A percentile compares a stretch with the other conserved stretches of the same genome.
These are phyloP conservation scores for Drymodes brunneopygia DNA, from an alignment of 2,113 vertebrate genomes.

Conservation along the genomic window DNA sequence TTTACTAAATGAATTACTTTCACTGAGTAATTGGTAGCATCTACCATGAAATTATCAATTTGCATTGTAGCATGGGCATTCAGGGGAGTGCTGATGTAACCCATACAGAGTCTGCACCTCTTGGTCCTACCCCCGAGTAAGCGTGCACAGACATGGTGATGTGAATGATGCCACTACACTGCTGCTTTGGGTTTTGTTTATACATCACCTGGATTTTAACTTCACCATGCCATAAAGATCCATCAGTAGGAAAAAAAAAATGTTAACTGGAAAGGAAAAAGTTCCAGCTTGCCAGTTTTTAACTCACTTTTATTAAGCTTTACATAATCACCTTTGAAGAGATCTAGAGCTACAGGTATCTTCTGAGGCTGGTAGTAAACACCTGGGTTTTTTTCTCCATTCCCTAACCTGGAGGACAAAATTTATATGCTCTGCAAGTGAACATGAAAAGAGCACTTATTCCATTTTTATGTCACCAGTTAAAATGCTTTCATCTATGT, in stretches of 20 bases:
- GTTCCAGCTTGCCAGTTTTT: neutral
- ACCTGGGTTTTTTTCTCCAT: neutral
- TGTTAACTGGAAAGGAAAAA: neutral
- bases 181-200: neutral
- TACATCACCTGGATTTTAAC: neutral
- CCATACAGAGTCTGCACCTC: neutral
- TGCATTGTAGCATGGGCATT: neutral
- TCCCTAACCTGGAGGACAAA: neutral
- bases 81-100: neutral
- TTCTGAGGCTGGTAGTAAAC: neutral
- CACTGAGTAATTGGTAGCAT: neutral
- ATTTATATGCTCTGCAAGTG: neutral
- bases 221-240: neutral
- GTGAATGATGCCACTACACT: neutral
- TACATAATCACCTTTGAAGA: neutral
- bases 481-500: neutral
- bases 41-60: neutral
- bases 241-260: neutral
- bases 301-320: neutral
- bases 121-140: neutral
- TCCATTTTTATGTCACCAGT: neutral
- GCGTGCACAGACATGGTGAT: neutral
- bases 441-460: neutral
- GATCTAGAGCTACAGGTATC: neutral
- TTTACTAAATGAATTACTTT: neutral